These are phyloP conservation scores for Saimiri boliviensis DNA, from an alignment of 2,113 vertebrate species.

Conservation along the genomic window DNA sequence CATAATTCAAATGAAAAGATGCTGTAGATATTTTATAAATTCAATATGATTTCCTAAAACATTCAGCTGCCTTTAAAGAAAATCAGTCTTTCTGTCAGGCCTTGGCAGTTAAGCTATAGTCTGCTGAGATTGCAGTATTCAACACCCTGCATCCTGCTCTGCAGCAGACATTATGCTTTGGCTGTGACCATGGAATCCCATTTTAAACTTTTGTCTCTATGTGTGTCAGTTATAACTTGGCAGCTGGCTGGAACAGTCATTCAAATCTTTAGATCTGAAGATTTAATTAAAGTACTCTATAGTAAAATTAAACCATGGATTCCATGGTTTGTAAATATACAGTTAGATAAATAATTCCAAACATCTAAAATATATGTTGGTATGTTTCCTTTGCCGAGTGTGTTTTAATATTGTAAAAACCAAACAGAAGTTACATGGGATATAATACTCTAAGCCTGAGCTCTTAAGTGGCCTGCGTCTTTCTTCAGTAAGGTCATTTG, in stretches of 20 bases:
- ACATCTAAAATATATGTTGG: background rate
- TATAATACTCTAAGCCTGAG: background rate
- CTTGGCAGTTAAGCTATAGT: slow-evolving; percentile 44
- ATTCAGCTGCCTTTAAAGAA: slow-evolving; percentile 61
- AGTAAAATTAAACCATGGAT: background rate
- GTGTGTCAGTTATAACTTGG: slow-evolving; percentile 43
- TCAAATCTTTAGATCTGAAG: slow-evolving; percentile 60
- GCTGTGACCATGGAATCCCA: slow-evolving; percentile 28
- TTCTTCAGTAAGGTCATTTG: background rate
- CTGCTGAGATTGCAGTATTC: slow-evolving; percentile 74
- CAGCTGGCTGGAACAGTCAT: slow-evolving; percentile 52
- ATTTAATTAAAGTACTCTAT: slow-evolving; percentile 63
- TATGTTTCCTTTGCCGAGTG: background rate
- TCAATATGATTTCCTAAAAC: slow-evolving; percentile 10
- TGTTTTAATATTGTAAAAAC: slow-evolving; percentile 18
- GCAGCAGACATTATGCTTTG: slow-evolving; percentile 26
- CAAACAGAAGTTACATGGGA: background rate
- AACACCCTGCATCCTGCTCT: background rate
- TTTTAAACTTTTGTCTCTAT: slow-evolving; percentile 51
- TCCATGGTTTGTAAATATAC: slow-evolving; percentile 19
- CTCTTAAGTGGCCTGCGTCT: background rate
- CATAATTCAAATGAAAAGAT: slow-evolving; percentile 55
- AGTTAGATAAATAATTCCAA: slow-evolving; percentile 44
- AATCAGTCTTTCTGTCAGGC: slow-evolving; percentile 50
- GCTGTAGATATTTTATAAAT: slow-evolving; percentile 52